Conservation (phyloP, 2,797 vertebrate genomes). For the Chanos chanos region DNA sequence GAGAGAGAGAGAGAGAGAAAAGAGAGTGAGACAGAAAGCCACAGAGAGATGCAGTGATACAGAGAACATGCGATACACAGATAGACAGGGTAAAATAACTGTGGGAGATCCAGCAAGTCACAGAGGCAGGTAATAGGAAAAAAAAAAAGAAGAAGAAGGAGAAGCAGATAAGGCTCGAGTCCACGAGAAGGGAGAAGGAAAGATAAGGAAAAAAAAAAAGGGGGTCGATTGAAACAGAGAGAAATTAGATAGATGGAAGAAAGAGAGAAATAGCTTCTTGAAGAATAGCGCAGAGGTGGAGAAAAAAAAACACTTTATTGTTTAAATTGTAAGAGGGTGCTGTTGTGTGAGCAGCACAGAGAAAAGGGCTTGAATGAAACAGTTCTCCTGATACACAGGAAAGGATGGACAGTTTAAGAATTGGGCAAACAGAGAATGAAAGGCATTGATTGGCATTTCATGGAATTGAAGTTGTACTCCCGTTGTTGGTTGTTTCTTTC, state of each 20-base stretch:
- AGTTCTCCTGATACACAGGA: slow-evolving; percentile 8
- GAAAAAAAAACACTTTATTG: slow-evolving; percentile 25
- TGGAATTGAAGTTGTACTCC: slow-evolving; percentile 17
- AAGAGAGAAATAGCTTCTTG: slow-evolving; percentile 8
- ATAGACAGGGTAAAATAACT: slow-evolving; percentile 25
- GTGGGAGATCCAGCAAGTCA: slow-evolving; percentile 19
- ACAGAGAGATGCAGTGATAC: slow-evolving; percentile 17
- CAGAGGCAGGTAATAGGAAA: slow-evolving; percentile 29
- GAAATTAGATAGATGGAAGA: too few relatives aligned
- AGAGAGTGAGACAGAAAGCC: neutral
- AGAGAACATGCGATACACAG: slow-evolving; percentile 22
- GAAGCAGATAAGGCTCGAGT: slow-evolving; percentile 28
- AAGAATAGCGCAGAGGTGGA: neutral
- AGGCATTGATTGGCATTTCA: slow-evolving; percentile 13
- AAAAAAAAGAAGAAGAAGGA: slow-evolving; percentile 28
- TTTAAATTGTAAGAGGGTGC: slow-evolving; percentile 22
- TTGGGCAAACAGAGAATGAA: slow-evolving; percentile 21
- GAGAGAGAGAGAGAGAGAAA: slow-evolving; percentile 14
- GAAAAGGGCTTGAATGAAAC: slow-evolving; percentile 7
- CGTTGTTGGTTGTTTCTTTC: slow-evolving; percentile 10
- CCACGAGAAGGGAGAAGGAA: slow-evolving; percentile 7
- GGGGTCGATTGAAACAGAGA: slow-evolving; percentile 3
- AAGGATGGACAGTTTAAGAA: slow-evolving; percentile 10
- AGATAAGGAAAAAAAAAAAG: slow-evolving; percentile 2
- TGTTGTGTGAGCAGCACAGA: neutral